Base-by-base conservation (phyloP, 2,113 vertebrate species). In the Aldabrachelys gigantea region DNA sequence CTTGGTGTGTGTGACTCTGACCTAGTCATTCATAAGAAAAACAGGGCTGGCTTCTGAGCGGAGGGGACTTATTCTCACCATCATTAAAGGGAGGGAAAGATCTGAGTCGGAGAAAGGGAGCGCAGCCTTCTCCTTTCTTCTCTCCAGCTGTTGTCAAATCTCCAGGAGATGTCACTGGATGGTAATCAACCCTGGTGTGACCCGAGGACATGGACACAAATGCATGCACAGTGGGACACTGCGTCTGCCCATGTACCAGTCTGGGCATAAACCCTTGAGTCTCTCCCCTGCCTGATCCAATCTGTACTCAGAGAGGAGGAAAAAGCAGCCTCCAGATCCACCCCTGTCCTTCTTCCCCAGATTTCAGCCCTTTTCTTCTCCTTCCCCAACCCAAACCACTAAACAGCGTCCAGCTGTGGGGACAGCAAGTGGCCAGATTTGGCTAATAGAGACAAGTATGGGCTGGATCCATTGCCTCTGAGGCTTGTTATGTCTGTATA, bases 1-100 rank as follows among this genome's bases (percentile, higher is more conserved):
- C 93, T 57, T 27, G 95, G 54, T 79, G 91, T 93, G 92, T 94
- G 62, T 2, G 90, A 10, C 56, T 38, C 59, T 13, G 75, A 89
- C 85, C 80, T 69, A 35, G 65, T 80, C 91, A 69, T 27, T 92
- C 89, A 80, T 76, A 50, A 59, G 76, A 44, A 78, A 16, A 57
- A 8, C 16, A 53, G 81, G 65, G 75, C 80, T 47, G 6, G 88
- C 80, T 1, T 27, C 47, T 16, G 59, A 17, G 57, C 35, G 49
- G 72, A 79, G 54, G 85, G 47, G 76, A 11, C 79, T 10, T 38
- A 25, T n/a, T 41, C 2, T 38, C 62, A 1, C 47, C n/a, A 38
- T 13, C 41, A 35, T 10, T 27, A 19, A 14, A 52, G 38, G 65
- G 62, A 4, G 69, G 49, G 41, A 41, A 4, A 17, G 54, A 10